A percentile compares a stretch with the other conserved stretches of the same genome.
Evolutionary conservation across 2,797 vertebrate genomes (phyloP).

Genomic region (Mastacembelus armatus): DNA sequence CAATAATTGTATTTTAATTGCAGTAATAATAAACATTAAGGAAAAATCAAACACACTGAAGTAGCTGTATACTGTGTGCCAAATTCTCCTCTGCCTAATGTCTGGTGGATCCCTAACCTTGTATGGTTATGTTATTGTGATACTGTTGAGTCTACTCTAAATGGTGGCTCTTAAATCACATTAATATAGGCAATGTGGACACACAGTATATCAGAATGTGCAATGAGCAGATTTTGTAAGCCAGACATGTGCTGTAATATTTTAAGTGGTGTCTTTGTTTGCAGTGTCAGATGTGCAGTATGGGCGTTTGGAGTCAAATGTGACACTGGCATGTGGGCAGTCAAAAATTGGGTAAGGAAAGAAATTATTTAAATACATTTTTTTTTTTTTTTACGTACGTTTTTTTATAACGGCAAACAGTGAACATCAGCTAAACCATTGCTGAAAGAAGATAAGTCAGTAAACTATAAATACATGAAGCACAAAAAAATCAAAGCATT

Average conservation of each 20-base stretch:
- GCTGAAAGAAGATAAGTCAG: no score
- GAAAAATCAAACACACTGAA: conserved; percentile 30
- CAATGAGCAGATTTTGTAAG: conserved; percentile 18
- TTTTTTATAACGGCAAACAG: no score
- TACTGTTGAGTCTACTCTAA: conserved; percentile 48
- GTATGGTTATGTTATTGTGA: conserved; percentile 75
- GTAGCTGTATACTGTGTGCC: conserved; percentile 40
- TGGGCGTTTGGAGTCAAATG: conserved; percentile 78
- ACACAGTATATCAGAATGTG: conserved; percentile 31
- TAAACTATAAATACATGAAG: no score
- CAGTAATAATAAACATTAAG: conserved; percentile 24
- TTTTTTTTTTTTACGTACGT: no score
- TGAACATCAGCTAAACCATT: no score
- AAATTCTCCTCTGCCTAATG: conserved; percentile 23
- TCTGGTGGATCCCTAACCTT: conserved; percentile 60
- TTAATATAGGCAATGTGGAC: conserved; percentile 44
- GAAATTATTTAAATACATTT: not conserved
- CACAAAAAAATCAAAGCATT: no score
- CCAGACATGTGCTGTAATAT: conserved; percentile 33
- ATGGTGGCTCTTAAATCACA: conserved; percentile 52
- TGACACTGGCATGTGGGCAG: conserved; percentile 82
- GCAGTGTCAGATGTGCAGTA: conserved; percentile 83
- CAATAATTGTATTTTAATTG: conserved; percentile 31
- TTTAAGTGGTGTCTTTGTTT: conserved; percentile 57
- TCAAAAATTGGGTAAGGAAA: conserved; percentile 72